phyloP scores from a whole-genome alignment of 1,140 invertebrate species.

The Melitaea cinxia region DNA sequence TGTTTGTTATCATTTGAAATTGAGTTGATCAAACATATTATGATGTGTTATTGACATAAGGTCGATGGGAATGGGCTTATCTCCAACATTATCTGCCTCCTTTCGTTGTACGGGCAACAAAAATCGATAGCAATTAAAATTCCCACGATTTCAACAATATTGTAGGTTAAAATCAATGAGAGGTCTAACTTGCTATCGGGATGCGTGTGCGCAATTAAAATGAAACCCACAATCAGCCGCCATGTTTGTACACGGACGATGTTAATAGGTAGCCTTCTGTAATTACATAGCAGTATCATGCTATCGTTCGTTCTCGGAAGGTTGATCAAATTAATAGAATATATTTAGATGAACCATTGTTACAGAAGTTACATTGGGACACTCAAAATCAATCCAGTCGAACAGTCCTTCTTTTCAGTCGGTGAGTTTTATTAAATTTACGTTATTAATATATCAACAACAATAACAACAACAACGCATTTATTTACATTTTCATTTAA shows the following conservation, averaged over 20 bases:
- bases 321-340: conserved; percentile 78
- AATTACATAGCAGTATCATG: conserved; percentile 79
- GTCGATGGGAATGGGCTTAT: conserved; percentile 12
- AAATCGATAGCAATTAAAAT: conserved; percentile 69
- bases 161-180: conserved; percentile 53
- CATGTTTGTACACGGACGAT: conserved; percentile 80
- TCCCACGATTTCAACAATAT: conserved; percentile 66
- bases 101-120: conserved; percentile 21
- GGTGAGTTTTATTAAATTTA: not conserved
- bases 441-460: not conserved
- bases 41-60: conserved; percentile 5
- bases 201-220: conserved; percentile 80
- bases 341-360: conserved; percentile 55
- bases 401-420: not conserved
- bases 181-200: conserved; percentile 64
- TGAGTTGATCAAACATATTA: not conserved
- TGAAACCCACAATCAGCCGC: conserved; percentile 78
- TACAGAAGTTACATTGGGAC: conserved; percentile 25
- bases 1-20: not conserved
- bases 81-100: conserved; percentile 14
- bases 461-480: not conserved
- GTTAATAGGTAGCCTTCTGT: conserved; percentile 78
- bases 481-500: not conserved
- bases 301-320: conserved; percentile 77
- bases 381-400: conserved; percentile 11